Percentiles rank a stretch among this genome's conserved stretches.
These are phyloP conservation scores for Myodes glareolus DNA, from an alignment of 2,113 vertebrate genomes.

Conservation along the genomic window DNA sequence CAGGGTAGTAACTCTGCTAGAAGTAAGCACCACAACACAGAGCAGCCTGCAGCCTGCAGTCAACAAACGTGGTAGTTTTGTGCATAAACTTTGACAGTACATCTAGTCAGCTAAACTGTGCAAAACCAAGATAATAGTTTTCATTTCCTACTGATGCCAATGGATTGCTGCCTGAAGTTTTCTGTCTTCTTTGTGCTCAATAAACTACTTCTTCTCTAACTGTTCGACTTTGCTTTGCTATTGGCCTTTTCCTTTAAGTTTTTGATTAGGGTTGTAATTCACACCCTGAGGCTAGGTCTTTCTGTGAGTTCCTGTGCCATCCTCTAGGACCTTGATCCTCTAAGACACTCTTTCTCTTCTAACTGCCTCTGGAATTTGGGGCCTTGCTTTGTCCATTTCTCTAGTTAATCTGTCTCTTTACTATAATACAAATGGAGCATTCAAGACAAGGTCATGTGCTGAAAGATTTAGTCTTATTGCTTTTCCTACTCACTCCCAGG, in stretches of 20 bases:
- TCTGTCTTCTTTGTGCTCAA: neutral
- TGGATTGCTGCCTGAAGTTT: neutral
- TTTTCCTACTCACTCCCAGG: neutral
- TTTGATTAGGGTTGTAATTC: conserved; percentile 36
- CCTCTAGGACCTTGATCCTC: neutral
- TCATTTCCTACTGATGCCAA: neutral
- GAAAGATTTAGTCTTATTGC: neutral
- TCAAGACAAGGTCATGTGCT: neutral
- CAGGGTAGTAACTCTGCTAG: neutral
- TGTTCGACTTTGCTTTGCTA: neutral
- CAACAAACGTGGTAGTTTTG: neutral
- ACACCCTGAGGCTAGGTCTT: neutral
- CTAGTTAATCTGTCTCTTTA: neutral
- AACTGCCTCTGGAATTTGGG: neutral
- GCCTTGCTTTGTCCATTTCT: neutral
- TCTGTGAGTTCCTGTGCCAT: neutral
- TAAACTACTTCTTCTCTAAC: neutral
- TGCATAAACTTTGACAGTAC: neutral
- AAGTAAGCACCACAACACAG: neutral
- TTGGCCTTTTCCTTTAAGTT: conserved; percentile 11
- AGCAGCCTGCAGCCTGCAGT: neutral
- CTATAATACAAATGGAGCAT: conserved; percentile 7
- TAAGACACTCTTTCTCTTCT: conserved; percentile 2
- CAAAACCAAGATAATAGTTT: neutral
- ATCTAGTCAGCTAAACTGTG: neutral